A percentile compares a stretch with the other conserved stretches of the same genome.
Conservation (phyloP, 1,140 invertebrate genomes). For the Thaumetopoea pityocampa region DNA sequence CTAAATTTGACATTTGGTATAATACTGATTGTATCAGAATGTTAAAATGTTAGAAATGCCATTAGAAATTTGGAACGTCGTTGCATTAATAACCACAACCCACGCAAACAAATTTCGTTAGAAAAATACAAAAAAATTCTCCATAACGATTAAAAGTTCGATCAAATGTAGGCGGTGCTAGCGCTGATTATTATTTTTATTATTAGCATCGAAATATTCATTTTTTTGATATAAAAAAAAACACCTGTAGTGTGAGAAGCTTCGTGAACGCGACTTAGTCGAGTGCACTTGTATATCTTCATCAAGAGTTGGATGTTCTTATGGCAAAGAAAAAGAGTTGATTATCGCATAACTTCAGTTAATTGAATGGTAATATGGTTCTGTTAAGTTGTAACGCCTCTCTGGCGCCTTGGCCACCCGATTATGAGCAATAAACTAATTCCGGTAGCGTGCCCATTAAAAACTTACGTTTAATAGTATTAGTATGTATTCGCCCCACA, state of each 20-base stretch:
- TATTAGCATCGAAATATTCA: no score
- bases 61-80: not conserved
- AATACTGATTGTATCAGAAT: not conserved
- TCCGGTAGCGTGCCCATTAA: conserved; percentile 64
- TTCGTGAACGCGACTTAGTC: conserved; percentile 22
- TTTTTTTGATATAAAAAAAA: no score
- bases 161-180: conserved; percentile 50
- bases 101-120: conserved; percentile 10
- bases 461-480: conserved; percentile 48
- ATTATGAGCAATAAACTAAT: conserved; percentile 70
- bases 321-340: conserved; percentile 23
- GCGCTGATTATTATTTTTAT: no score
- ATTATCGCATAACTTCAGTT: conserved; percentile 18
- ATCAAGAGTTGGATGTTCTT: not conserved
- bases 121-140: conserved; percentile 16
- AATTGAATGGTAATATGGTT: conserved; percentile 6
- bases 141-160: conserved; percentile 45
- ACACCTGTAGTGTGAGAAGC: conserved; percentile 61
- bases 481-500: conserved; percentile 27
- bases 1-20: not conserved
- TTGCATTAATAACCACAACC: conserved; percentile 4
- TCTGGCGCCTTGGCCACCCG: conserved; percentile 54
- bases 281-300: conserved; percentile 8
- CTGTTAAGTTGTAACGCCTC: conserved; percentile 45
- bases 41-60: no score